Conservation (phyloP, 2,113 vertebrate species). For the Lophotis ruficrista region DNA sequence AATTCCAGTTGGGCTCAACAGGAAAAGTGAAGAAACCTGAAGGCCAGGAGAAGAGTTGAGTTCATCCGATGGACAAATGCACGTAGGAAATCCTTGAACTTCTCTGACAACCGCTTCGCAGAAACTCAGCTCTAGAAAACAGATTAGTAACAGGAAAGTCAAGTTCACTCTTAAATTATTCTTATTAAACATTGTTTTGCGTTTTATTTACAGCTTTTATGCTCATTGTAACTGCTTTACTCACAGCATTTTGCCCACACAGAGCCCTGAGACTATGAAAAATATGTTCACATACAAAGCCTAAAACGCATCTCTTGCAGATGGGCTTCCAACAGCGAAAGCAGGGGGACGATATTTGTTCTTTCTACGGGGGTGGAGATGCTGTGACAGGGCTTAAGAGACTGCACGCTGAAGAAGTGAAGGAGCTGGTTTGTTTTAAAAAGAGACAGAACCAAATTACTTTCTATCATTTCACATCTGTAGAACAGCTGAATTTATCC, state of each 20-base stretch:
- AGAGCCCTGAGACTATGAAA: not conserved
- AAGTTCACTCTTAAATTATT: not conserved
- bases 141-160: not conserved
- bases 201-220: not conserved
- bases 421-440: not conserved
- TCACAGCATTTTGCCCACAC: not conserved
- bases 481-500: conserved; percentile 25
- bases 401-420: not conserved
- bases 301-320: not conserved
- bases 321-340: not conserved
- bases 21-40: not conserved
- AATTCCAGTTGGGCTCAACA: not conserved
- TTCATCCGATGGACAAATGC: not conserved
- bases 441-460: not conserved
- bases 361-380: not conserved
- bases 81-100: not conserved
- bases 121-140: not conserved
- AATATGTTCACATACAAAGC: not conserved
- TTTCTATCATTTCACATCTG: conserved; percentile 28
- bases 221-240: not conserved
- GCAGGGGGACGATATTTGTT: not conserved
- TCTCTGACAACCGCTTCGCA: not conserved
- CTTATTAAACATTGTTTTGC: not conserved
- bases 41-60: not conserved
- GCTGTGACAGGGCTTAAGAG: not conserved